Percentiles rank a stretch among this genome's conserved stretches.
Evolutionary conservation across 2,113 vertebrate genomes (phyloP).

Genomic region (Ranitomeya variabilis): DNA sequence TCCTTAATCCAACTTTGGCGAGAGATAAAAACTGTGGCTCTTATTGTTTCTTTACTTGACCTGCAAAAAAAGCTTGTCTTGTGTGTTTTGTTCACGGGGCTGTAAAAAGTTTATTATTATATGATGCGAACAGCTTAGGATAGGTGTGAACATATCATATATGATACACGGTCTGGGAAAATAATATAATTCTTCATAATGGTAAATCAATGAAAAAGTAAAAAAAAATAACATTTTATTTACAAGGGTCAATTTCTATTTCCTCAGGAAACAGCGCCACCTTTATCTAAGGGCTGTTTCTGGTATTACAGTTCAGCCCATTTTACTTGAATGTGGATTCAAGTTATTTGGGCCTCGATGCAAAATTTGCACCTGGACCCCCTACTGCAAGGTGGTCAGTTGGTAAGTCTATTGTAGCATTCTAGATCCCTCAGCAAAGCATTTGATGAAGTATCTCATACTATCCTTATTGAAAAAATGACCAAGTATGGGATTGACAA

Average conservation of each 20-base stretch:
- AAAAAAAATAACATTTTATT: neutral
- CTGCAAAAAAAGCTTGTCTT: conserved; percentile 64
- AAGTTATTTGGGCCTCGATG: no score
- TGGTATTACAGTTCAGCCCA: no score
- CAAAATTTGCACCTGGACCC: no score
- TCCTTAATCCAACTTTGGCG: conserved; percentile 71
- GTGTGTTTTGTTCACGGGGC: conserved; percentile 66
- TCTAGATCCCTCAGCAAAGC: no score
- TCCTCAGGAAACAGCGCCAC: neutral
- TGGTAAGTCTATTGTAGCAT: no score
- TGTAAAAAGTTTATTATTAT: conserved; percentile 66
- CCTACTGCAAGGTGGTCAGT: no score
- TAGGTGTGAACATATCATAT: conserved; percentile 65
- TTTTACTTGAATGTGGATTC: no score
- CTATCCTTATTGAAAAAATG: no score
- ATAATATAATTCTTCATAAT: conserved; percentile 55
- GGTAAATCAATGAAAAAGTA: conserved; percentile 43
- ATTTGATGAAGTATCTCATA: no score
- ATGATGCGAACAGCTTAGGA: conserved; percentile 65
- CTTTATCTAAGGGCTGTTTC: neutral
- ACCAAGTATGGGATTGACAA: no score
- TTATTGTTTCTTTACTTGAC: conserved; percentile 70
- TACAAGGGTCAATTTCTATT: neutral
- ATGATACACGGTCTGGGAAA: conserved; percentile 59
- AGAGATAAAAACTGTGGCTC: conserved; percentile 69